Base-by-base conservation (phyloP, 2,113 vertebrate species). In the Aplodontia rufa region DNA sequence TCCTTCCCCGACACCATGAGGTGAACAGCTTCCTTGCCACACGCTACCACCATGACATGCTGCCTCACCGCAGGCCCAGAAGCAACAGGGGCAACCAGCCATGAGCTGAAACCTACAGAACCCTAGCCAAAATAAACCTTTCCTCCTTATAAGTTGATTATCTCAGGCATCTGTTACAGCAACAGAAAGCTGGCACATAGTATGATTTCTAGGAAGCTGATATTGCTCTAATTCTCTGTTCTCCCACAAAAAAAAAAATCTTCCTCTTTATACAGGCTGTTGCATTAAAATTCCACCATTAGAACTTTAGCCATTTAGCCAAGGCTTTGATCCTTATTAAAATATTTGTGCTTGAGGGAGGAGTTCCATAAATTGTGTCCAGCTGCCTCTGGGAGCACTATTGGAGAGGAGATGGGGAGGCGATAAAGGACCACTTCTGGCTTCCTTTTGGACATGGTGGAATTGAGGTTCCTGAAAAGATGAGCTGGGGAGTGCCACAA, bases 261-360 rank as follows among this genome's bases (percentile, higher is more conserved):
- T n/a, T 91, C 76, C 49, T 51, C 53, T 60, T 66, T 96, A 9
- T 11, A 6, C 32, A 45, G 64, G 11, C 51, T 81, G 7, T 74
- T 83, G 51, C 58, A 66, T 79, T 94, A 86, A 95, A 93, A 95
- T 68, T 53, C 64, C 28, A 26, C 80, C 11, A 51, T 75, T 45
- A 75, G 45, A 89, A 58, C 28, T 47, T 87, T 24, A 49, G 26
- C 26, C 37, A n/a, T 71, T 94, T 92, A 58, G 24, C 64, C 37
- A 84, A 76, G 19, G 71, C 55, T 96, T 96, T 88, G 78, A 85
- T 95, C 55, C 28, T 60, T 91, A 35, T 71, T 68, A 85, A 90
- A 90, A 72, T 79, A 83, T 35, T 84, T 42, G 47, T 74, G 37
- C 37, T 47, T 26, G 42, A 58, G 55, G 55, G 64, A 69, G 4